These are phyloP conservation scores for Oreochromis mossambicus DNA, from an alignment of 2,797 vertebrate species.

Conservation along the genomic window DNA sequence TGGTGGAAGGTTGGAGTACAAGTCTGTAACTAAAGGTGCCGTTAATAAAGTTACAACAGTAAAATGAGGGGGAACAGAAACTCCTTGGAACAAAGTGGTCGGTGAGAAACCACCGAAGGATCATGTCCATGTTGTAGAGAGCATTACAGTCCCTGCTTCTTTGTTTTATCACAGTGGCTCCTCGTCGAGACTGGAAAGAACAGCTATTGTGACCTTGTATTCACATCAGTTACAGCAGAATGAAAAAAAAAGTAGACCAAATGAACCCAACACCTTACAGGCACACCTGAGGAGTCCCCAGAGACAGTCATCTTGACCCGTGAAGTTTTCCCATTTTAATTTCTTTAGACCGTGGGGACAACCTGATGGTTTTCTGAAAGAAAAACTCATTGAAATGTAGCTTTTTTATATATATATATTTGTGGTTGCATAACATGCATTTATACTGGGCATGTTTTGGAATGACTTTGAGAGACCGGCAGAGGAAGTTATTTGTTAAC, in stretches of 20 bases:
- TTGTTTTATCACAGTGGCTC: background rate
- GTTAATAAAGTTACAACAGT: background rate
- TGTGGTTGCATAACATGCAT: background rate
- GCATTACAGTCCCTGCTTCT: background rate
- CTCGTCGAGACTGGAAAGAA: background rate
- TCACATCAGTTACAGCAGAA: background rate
- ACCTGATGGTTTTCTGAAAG: background rate
- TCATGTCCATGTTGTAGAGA: background rate
- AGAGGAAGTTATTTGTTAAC: background rate
- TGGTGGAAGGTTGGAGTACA: background rate
- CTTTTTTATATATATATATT: fast-evolving
- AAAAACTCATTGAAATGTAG: fast-evolving
- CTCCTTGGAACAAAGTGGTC: background rate
- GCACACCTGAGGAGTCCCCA: background rate
- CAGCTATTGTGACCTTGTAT: background rate
- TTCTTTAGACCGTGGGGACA: background rate
- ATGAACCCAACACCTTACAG: background rate
- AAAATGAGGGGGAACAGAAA: background rate
- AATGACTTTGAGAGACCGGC: background rate
- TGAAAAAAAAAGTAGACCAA: background rate
- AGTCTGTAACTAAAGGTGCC: background rate
- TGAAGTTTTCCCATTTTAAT: fast-evolving
- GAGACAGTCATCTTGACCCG: fast-evolving
- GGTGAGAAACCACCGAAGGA: fast-evolving
- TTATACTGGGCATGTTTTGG: background rate